Evolutionary conservation across 1,140 invertebrate species (phyloP).

Genomic region (Drosophila lacteicornis): DNA sequence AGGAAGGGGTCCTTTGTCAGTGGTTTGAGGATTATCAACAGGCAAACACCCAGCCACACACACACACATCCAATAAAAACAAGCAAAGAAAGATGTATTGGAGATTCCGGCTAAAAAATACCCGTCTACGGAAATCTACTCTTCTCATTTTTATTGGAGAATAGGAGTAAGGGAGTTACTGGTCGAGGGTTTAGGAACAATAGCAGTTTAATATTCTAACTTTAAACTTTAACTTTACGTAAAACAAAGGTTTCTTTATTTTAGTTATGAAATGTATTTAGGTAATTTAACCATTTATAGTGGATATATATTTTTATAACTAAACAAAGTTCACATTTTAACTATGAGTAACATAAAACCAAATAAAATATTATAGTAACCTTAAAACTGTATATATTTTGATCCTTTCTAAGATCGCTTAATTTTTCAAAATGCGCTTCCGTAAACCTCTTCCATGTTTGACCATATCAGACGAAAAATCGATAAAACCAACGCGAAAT

Average conservation of each 20-base stretch:
- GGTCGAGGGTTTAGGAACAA: neutral
- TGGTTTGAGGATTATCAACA: conserved; percentile 75
- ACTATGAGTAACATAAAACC: neutral
- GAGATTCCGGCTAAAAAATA: conserved; percentile 20
- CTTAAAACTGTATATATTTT: neutral
- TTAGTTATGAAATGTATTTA: too few species aligned
- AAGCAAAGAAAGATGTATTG: conserved; percentile 1
- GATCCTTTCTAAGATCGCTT: neutral
- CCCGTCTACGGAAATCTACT: neutral
- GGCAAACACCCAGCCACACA: conserved; percentile 44
- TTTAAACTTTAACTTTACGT: too few species aligned
- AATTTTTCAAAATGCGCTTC: neutral
- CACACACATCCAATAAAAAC: conserved; percentile 31
- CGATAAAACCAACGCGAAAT: conserved; percentile 1
- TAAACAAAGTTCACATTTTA: too few species aligned
- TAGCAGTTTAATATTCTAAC: neutral
- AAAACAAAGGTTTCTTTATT: neutral
- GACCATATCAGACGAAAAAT: neutral
- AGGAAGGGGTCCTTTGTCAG: conserved; percentile 18
- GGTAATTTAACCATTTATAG: too few species aligned
- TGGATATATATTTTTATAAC: too few species aligned
- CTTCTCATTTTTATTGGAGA: neutral
- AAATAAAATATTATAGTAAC: neutral
- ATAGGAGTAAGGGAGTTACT: neutral
- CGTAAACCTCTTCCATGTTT: conserved; percentile 1